Evolutionary conservation across 2,113 vertebrate genomes (phyloP).

Genomic region (Ciconia boyciana): DNA sequence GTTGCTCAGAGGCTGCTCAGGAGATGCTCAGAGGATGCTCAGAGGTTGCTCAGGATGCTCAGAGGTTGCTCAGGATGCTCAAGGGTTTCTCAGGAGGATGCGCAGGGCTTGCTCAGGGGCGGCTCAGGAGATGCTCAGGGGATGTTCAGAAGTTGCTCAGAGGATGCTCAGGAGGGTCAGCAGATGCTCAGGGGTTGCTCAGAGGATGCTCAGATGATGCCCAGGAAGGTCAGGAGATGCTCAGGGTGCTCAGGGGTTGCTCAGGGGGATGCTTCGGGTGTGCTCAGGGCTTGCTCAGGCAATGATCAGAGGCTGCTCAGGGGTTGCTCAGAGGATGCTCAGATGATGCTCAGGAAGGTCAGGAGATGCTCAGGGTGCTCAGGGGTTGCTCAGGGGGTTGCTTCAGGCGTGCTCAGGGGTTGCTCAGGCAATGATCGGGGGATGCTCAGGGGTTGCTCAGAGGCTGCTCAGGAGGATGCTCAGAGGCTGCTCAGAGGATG

Average conservation of each 20-base stretch:
- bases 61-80: no score
- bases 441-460: neutral
- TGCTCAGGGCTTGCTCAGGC: neutral
- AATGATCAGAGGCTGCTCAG: neutral
- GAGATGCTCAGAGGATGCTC: neutral
- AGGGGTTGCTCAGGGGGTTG: neutral
- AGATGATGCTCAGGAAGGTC: no score
- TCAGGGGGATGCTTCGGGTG: neutral
- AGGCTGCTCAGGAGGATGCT: neutral
- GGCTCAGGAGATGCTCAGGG: neutral
- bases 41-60: no score
- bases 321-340: neutral
- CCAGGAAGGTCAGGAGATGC: no score
- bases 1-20: neutral
- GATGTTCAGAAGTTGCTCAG: neutral
- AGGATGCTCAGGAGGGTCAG: neutral
- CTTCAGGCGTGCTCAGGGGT: no score
- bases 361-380: neutral
- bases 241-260: no score
- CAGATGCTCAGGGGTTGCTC: neutral
- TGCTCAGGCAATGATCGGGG: neutral
- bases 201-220: no score
- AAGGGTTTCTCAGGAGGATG: neutral
- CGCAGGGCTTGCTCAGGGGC: neutral
- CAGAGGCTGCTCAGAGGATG: neutral